Percentiles rank a stretch among this genome's conserved stretches.
Conservation (phyloP, 2,888 invertebrate species). For the Yponomeuta evonymella region DNA sequence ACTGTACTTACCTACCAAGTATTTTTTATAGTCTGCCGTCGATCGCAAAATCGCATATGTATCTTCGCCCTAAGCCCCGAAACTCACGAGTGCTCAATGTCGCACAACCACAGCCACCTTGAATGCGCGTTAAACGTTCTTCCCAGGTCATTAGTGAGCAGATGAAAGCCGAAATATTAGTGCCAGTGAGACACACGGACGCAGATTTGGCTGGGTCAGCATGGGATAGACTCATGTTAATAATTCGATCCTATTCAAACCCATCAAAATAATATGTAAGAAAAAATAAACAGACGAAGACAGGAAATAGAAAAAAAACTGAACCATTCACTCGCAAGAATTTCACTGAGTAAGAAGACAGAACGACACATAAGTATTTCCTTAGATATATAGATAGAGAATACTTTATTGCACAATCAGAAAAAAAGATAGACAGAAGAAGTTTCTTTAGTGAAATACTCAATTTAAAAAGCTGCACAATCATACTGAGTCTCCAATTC, state of each 20-base stretch:
- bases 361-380: too few relatives aligned
- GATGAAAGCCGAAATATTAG: slow-evolving; percentile 8
- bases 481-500: too few relatives aligned
- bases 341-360: too few relatives aligned
- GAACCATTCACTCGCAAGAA: too few relatives aligned
- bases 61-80: background rate
- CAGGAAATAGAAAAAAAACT: too few relatives aligned
- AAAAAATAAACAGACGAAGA: too few relatives aligned
- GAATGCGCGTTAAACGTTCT: slow-evolving; percentile 50
- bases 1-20: background rate
- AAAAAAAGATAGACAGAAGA: too few relatives aligned
- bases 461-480: too few relatives aligned
- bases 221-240: background rate
- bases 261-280: background rate
- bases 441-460: too few relatives aligned
- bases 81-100: slow-evolving; percentile 3
- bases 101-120: slow-evolving; percentile 4
- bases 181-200: slow-evolving; percentile 1
- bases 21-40: background rate
- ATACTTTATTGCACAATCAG: too few relatives aligned
- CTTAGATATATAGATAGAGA: too few relatives aligned
- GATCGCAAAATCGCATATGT: background rate
- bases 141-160: slow-evolving; percentile 56
- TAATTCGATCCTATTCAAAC: background rate
- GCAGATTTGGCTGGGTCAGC: background rate